Evolutionary conservation across 1,140 invertebrate species (phyloP).

Genomic region (Araneus ventricosus): DNA sequence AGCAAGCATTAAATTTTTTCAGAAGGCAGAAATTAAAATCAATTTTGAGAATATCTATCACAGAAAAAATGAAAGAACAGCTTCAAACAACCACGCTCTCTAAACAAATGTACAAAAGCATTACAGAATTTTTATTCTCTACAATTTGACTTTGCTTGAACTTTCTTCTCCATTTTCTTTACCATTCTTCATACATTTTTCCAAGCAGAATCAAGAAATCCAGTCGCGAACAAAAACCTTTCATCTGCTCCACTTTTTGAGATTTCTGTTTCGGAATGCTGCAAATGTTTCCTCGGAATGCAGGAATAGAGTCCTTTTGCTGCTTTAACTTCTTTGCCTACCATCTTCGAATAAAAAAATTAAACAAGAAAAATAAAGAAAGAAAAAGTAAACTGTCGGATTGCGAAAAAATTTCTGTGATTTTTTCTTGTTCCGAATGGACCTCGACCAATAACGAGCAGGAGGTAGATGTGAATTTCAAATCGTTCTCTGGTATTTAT

Average conservation of each 20-base stretch:
- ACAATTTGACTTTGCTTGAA: background rate
- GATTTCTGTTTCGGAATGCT: background rate
- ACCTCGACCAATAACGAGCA: background rate
- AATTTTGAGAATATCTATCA: no score
- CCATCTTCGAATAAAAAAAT: background rate
- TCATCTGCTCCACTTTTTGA: background rate
- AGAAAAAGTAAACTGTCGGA: background rate
- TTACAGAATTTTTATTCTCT: background rate
- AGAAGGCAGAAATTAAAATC: no score
- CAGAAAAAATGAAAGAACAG: no score
- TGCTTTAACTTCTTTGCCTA: background rate
- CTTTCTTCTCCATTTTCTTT: background rate
- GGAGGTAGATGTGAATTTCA: background rate
- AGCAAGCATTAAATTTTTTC: no score
- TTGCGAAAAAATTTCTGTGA: background rate
- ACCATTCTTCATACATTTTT: background rate
- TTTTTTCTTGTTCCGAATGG: slow-evolving; percentile 1
- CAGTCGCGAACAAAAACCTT: background rate
- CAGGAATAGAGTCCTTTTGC: background rate
- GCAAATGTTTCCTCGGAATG: background rate
- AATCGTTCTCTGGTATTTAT: background rate
- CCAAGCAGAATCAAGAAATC: background rate
- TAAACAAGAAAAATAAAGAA: background rate
- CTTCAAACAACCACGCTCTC: background rate
- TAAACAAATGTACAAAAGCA: background rate